Conservation (phyloP, 2,888 invertebrate species). For the Penaeus monodon region DNA sequence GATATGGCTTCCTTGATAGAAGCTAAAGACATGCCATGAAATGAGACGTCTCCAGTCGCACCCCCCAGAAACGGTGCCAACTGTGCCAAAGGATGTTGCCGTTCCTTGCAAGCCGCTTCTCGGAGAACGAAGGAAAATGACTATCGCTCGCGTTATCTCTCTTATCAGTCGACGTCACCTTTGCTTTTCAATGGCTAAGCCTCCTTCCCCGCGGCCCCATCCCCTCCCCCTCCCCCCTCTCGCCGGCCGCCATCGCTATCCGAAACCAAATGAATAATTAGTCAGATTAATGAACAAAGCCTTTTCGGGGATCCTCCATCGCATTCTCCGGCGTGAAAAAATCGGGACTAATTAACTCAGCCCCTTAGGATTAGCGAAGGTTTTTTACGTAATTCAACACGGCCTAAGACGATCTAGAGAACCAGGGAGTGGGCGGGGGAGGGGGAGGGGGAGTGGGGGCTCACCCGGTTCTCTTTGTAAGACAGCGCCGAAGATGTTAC, state of each 20-base stretch:
- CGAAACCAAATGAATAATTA: constrained; percentile 51
- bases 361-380: constrained; percentile 42
- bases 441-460: background rate
- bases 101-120: too few relatives aligned
- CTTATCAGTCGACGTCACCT: too few relatives aligned
- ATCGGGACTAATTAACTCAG: constrained; percentile 48
- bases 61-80: too few relatives aligned
- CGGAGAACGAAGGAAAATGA: too few relatives aligned
- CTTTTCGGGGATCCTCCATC: constrained; percentile 26
- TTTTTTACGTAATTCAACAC: constrained; percentile 48
- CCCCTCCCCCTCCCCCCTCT: background rate
- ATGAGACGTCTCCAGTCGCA: too few relatives aligned
- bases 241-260: constrained; percentile 27
- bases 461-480: too few relatives aligned
- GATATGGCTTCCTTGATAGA: too few relatives aligned
- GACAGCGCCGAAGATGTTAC: too few relatives aligned
- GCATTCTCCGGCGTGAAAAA: constrained; percentile 38
- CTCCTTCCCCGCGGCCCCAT: background rate
- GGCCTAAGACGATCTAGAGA: constrained; percentile 30
- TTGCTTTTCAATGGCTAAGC: background rate
- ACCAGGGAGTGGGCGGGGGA: background rate
- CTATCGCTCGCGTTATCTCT: too few relatives aligned
- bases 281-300: constrained; percentile 56
- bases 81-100: too few relatives aligned
- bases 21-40: too few relatives aligned